These are phyloP conservation scores for Drosophila vallismaia DNA, from an alignment of 2,888 invertebrate species.

Conservation along the genomic window DNA sequence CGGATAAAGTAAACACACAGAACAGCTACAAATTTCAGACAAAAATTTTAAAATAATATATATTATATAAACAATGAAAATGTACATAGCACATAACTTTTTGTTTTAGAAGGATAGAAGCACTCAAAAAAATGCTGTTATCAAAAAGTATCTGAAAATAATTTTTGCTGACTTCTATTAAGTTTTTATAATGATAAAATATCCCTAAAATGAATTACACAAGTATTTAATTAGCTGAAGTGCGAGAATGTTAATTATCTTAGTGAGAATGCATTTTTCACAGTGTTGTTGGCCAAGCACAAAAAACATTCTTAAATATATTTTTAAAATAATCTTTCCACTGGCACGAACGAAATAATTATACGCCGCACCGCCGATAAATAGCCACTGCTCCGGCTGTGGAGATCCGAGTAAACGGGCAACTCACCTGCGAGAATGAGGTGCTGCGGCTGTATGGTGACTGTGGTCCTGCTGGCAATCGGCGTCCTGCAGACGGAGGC, in stretches of 20 bases:
- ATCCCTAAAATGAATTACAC: too few species aligned
- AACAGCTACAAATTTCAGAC: background rate
- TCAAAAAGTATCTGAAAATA: too few species aligned
- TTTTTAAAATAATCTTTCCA: slow-evolving; percentile 17
- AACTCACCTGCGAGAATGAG: slow-evolving; percentile 25
- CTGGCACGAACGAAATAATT: slow-evolving; percentile 7
- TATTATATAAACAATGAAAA: background rate
- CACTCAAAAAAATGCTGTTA: background rate
- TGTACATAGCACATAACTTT: background rate
- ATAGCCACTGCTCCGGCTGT: background rate
- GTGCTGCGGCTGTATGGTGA: slow-evolving; percentile 9
- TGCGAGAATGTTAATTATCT: too few species aligned
- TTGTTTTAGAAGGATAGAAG: background rate
- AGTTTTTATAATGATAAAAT: too few species aligned
- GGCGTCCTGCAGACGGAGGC: background rate
- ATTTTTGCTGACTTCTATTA: too few species aligned
- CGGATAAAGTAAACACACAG: background rate
- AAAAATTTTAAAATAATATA: background rate
- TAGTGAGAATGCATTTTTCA: background rate
- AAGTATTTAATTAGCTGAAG: too few species aligned
- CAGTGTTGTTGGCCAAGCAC: background rate
- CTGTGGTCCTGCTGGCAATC: slow-evolving; percentile 10
- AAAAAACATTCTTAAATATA: background rate
- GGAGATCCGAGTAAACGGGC: slow-evolving; percentile 9
- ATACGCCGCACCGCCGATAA: slow-evolving; percentile 4